Evolutionary conservation across 1,140 invertebrate genomes (phyloP).

Genomic region (Hypothenemus hampei): DNA sequence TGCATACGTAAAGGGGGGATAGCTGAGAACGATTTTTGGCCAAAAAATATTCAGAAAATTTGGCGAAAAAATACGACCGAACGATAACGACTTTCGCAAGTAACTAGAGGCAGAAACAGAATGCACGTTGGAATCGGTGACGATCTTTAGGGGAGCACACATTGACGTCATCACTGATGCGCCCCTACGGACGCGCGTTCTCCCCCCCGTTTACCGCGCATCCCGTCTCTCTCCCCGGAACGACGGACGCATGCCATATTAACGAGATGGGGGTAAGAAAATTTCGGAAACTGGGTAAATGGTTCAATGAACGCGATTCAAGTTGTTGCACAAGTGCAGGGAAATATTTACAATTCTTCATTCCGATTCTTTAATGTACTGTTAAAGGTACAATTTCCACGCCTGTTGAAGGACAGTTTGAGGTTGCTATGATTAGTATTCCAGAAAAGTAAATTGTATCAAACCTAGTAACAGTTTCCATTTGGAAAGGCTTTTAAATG

Average conservation of each 20-base stretch:
- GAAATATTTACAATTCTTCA: too few species aligned
- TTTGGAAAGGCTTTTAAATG: too few species aligned
- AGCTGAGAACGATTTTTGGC: too few species aligned
- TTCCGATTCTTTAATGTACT: too few species aligned
- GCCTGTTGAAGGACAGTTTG: too few species aligned
- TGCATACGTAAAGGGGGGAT: too few species aligned
- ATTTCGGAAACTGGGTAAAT: constrained; percentile 32
- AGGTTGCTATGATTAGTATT: too few species aligned
- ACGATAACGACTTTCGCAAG: constrained; percentile 5
- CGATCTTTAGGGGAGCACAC: constrained; percentile 22
- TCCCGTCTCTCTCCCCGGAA: too few species aligned
- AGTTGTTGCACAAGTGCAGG: too few species aligned
- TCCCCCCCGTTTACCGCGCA: constrained; percentile 1
- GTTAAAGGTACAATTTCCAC: too few species aligned
- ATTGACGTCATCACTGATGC: constrained; percentile 29
- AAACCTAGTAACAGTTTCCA: background rate
- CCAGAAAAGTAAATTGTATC: background rate
- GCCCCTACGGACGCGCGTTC: background rate
- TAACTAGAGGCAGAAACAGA: constrained; percentile 15
- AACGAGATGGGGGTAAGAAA: constrained; percentile 3
- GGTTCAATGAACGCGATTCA: constrained; percentile 28
- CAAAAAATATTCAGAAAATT: too few species aligned
- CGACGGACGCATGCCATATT: background rate
- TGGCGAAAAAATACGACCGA: constrained; percentile 9
- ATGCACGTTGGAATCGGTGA: constrained; percentile 25